phyloP scores from a whole-genome alignment of 2,113 vertebrate species.

The Callipepla squamata region DNA sequence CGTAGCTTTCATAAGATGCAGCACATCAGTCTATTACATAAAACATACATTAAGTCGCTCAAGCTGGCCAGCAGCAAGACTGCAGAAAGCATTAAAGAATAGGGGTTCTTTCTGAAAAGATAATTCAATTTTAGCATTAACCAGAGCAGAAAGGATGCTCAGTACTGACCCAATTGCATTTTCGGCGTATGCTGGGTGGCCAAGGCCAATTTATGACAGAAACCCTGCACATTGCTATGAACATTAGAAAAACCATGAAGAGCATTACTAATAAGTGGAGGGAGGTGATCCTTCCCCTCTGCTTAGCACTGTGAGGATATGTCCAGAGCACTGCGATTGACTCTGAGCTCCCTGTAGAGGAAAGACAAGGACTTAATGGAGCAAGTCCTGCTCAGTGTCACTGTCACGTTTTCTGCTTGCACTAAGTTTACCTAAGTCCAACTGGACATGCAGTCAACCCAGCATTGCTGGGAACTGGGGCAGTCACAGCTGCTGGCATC shows the following conservation, averaged over 20 bases:
- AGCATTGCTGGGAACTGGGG: neutral
- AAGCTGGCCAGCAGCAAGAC: neutral
- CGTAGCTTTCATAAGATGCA: neutral
- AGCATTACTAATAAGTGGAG: neutral
- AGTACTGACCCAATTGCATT: neutral
- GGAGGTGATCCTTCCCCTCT: neutral
- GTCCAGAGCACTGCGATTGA: neutral
- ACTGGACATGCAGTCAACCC: neutral
- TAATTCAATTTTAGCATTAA: neutral
- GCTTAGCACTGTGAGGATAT: neutral
- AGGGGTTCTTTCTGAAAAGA: neutral
- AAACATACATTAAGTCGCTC: neutral
- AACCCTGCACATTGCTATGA: neutral
- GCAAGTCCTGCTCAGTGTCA: neutral
- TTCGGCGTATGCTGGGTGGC: neutral
- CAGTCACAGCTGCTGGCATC: neutral
- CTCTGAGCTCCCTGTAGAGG: neutral
- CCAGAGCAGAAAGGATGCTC: neutral
- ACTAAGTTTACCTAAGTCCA: rapidly evolving
- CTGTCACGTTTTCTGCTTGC: neutral
- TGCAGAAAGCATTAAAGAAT: neutral
- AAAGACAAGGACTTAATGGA: neutral
- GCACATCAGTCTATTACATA: neutral
- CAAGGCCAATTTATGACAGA: neutral
- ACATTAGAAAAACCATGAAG: neutral